Base-by-base conservation (phyloP, 2,113 vertebrate species). In the Cavia porcellus region DNA sequence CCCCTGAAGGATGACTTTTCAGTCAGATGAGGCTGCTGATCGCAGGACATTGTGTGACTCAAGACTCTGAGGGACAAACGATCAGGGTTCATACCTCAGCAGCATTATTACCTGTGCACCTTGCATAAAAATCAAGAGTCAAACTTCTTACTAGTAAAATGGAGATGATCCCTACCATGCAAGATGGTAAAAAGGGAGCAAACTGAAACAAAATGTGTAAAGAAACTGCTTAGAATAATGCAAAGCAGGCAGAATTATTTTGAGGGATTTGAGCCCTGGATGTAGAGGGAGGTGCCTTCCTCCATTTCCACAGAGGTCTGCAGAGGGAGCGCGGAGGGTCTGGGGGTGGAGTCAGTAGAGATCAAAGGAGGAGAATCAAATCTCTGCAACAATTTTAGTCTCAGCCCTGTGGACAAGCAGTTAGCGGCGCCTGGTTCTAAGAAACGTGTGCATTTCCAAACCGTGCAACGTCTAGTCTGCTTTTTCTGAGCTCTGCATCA, bases 1-100 rank as follows among this genome's bases (percentile, higher is more conserved):
- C 25, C 70, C 61, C 32, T 90, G 68, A 75, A 59, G 38, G 52
- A n/a, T n/a, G 47, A 75, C 86, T 32, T 86, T 92, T 75, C 77
- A 62, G 15, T 61, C 7, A 28, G 35, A 14, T 30, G 77, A 91
- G 66, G 22, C 9, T 81, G 24, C 38, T 89, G 47, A 47, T 28
- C 50, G 7, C 25, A 38, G 61, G 19, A 86, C 50, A 90, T 68
- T 45, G 62, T 38, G 45, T 20, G 24, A 50, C 9, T 1, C 0
- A 24, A 35, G 9, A 42, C n/a, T 75, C 91, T 88, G 30, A 10
- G 5, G 11, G 19, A 25, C 12, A 89, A 15, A 28, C 13, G 3
- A 64, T 62, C 62, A 45, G 6, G 3, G 1, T 92, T 92, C 20
- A 32, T 28, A 85, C 17, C 7, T 89, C 20, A 75, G 62, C 0